Evolutionary conservation across 2,797 vertebrate species (phyloP), one percentile per base, ranked within the genome.

Genomic region (Gallinago nigripennis): DNA sequence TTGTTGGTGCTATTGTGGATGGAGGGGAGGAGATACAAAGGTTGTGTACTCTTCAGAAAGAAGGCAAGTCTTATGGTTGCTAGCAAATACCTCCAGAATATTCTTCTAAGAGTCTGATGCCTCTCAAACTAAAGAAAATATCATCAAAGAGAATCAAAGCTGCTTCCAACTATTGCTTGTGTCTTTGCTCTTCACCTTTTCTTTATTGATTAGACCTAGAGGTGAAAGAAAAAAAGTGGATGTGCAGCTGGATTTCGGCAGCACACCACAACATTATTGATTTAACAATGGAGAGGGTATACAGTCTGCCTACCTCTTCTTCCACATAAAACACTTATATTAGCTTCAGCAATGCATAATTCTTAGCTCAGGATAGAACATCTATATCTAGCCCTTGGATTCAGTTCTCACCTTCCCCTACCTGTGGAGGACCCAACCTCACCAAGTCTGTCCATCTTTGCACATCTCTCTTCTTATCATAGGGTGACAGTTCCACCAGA

Each of bases 321-420:
- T 80, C 51, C 51, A 77, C 82, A 87, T 94, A 80, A 95, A 95
- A 91, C 71, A 89, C 56, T 76, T 91, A 30, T 5, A 89, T 89
- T 89, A 92, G 27, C 71, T 87, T 92, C 68, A 87, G 33, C 64
- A 77, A 58, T 0, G 3, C 2, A 2, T 94, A 90, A 65, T 69
- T 90, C 81, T 88, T 83, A 82, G n/a, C 18, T 72, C 23, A 33
- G 41, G 73, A 65, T 65, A 82, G 63, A 91, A 89, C 45, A 86
- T 65, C 73, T 89, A 50, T 86, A 86, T 79, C 66, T 60, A 86
- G 70, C 25, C 33, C 73, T 53, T 88, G 54, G 57, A 79, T 75
- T 79, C 63, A 72, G n/a, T 28, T 82, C 41, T 61, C 50, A 50
- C 31, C n/a, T 92, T 89, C 35, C 11, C 6, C 50, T 72, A 31